Conservation (phyloP, 2,113 vertebrate species). For the Cettia cetti region DNA sequence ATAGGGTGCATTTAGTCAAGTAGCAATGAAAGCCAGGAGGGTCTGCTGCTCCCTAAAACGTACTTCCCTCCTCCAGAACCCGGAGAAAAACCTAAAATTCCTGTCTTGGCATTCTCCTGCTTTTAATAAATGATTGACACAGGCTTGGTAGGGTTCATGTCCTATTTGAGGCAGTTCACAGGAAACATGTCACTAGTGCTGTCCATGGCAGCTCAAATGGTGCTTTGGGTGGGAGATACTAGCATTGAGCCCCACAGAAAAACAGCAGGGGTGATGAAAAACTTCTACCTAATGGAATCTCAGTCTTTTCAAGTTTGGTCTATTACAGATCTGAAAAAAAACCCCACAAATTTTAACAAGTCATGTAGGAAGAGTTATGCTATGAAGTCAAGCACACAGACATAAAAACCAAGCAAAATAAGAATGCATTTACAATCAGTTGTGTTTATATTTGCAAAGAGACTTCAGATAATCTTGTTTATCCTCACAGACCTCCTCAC, state of each 20-base stretch:
- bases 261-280: not conserved
- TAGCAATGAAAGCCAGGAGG: not conserved
- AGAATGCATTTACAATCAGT: not conserved
- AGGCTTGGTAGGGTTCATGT: not conserved
- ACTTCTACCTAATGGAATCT: not conserved
- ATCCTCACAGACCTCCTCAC: not conserved
- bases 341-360: not conserved
- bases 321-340: not conserved
- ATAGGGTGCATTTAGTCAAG: not conserved
- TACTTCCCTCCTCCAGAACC: not conserved
- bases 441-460: not conserved
- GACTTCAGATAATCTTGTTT: constrained; percentile 5
- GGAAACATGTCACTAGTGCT: not conserved
- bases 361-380: not conserved
- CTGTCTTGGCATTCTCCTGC: not conserved
- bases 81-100: not conserved
- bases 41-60: not conserved
- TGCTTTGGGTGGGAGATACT: not conserved
- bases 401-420: not conserved
- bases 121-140: not conserved
- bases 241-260: not conserved
- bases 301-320: not conserved
- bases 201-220: not conserved
- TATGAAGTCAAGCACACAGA: not conserved
- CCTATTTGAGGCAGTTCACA: not conserved